phyloP scores from a whole-genome alignment of 2,113 vertebrate genomes.

The Oryzias curvinotus region DNA sequence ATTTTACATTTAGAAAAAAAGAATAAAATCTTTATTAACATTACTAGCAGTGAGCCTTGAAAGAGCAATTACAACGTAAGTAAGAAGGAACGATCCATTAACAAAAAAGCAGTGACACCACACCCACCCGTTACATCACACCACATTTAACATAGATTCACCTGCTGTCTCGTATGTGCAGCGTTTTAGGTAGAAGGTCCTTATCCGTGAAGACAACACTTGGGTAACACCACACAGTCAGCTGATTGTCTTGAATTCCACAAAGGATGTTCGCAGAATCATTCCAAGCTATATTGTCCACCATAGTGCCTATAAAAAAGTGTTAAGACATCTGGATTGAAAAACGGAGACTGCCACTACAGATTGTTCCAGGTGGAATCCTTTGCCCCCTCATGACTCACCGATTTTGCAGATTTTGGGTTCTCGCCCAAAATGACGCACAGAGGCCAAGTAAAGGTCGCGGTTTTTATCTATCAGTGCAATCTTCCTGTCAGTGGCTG shows the following conservation, averaged over 20 bases:
- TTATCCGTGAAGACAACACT: slow-evolving; percentile 88
- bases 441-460: slow-evolving; percentile 90
- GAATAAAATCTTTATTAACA: no score
- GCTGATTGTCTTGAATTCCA: slow-evolving; percentile 87
- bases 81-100: no score
- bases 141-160: slow-evolving; percentile 44
- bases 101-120: no score
- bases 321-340: background rate
- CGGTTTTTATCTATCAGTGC: slow-evolving; percentile 95
- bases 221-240: slow-evolving; percentile 93
- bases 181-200: slow-evolving; percentile 88
- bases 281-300: slow-evolving; percentile 91
- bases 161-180: slow-evolving; percentile 88
- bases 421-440: slow-evolving; percentile 87
- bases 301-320: slow-evolving; percentile 85
- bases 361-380: background rate
- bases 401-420: slow-evolving; percentile 91
- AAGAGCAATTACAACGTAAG: no score
- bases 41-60: no score
- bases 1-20: no score
- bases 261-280: slow-evolving; percentile 89
- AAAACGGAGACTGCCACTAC: slow-evolving; percentile 1
- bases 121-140: no score
- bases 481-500: slow-evolving; percentile 88
- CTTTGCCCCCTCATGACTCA: slow-evolving; percentile 58